Conservation (phyloP, 2,888 invertebrate species). For the Eupelmus urozonus region DNA sequence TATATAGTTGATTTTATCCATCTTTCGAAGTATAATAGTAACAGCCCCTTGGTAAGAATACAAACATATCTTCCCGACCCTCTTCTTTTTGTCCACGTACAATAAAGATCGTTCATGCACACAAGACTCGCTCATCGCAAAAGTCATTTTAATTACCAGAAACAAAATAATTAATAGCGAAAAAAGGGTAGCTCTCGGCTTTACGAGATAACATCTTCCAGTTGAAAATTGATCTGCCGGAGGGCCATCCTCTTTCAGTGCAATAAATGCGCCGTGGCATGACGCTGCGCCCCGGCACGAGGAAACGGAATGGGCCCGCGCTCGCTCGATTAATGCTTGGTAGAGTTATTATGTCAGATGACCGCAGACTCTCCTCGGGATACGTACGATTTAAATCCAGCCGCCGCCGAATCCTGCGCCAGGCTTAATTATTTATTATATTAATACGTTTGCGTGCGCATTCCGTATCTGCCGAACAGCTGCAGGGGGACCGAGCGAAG, state of each 20-base stretch:
- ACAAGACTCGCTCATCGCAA: background rate
- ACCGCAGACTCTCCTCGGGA: slow-evolving; percentile 2
- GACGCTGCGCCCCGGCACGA: slow-evolving; percentile 42
- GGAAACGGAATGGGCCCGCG: slow-evolving; percentile 25
- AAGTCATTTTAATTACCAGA: slow-evolving; percentile 12
- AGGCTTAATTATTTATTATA: slow-evolving; percentile 50
- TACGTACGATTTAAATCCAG: slow-evolving; percentile 39
- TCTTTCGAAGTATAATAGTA: no score
- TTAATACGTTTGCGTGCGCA: slow-evolving; percentile 52
- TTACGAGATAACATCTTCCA: slow-evolving; percentile 26
- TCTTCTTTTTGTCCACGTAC: no score
- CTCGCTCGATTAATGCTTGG: slow-evolving; percentile 50
- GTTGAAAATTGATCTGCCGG: slow-evolving; percentile 47
- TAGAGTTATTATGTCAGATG: slow-evolving; percentile 50
- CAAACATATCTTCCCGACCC: no score
- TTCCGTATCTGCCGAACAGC: slow-evolving; percentile 7
- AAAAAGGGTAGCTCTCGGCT: slow-evolving; percentile 21
- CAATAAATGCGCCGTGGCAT: slow-evolving; percentile 45
- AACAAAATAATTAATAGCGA: slow-evolving; percentile 40
- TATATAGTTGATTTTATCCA: no score
- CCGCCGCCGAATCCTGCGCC: slow-evolving; percentile 30
- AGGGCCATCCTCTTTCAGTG: slow-evolving; percentile 21
- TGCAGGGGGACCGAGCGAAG: slow-evolving; percentile 40
- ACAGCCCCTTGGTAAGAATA: no score
- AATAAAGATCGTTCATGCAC: background rate